Conservation (phyloP, 2,113 vertebrate genomes). For the Epinephelus cyanopodus region DNA sequence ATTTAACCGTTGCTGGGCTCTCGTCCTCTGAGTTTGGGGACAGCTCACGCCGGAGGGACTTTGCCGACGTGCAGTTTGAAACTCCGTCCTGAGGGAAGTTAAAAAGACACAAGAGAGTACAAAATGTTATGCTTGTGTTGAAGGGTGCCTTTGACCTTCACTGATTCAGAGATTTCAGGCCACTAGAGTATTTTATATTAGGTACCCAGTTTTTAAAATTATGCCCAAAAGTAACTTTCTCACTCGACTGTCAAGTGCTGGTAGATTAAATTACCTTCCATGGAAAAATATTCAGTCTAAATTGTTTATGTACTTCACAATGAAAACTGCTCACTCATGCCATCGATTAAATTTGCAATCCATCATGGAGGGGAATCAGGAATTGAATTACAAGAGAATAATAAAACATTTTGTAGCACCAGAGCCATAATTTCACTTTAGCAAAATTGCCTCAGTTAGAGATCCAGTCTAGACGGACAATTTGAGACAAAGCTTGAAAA, state of each 20-base stretch:
- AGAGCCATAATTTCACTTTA: background rate
- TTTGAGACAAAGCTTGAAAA: background rate
- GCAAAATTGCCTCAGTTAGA: background rate
- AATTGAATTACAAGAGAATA: background rate
- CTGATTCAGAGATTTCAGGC: background rate
- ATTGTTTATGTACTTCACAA: background rate
- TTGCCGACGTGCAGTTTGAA: slow-evolving; percentile 86
- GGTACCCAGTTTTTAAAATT: background rate
- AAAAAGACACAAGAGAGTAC: slow-evolving; percentile 10
- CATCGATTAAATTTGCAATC: background rate
- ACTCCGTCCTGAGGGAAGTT: slow-evolving; percentile 85
- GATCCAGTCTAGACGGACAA: background rate
- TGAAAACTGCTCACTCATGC: background rate
- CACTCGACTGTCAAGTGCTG: background rate
- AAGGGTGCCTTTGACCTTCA: background rate
- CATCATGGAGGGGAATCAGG: background rate
- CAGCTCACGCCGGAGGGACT: slow-evolving; percentile 87
- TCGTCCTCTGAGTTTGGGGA: slow-evolving; percentile 93
- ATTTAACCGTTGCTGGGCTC: slow-evolving; percentile 92
- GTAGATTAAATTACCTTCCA: background rate
- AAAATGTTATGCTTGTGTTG: background rate
- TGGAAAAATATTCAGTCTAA: background rate
- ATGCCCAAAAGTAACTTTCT: background rate
- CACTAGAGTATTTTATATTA: background rate
- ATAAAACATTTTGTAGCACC: background rate